phyloP scores from a whole-genome alignment of 1,140 invertebrate species.

The Muscidifurax raptorellus region DNA sequence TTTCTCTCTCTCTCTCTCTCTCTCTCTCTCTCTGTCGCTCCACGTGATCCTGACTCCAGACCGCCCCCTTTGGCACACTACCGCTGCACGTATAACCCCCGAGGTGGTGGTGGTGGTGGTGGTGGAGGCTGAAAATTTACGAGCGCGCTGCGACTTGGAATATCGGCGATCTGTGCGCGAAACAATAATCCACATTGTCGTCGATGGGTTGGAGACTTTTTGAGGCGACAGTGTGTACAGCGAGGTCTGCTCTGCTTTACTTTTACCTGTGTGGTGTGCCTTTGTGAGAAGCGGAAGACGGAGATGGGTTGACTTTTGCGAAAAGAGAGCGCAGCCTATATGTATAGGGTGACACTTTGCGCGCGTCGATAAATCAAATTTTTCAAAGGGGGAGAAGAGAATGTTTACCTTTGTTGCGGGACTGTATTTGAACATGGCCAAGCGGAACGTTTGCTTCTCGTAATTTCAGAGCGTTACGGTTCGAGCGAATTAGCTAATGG shows the following conservation, averaged over 20 bases:
- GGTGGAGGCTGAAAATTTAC: slow-evolving; percentile 45
- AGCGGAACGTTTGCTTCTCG: background rate
- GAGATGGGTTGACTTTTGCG: slow-evolving; percentile 24
- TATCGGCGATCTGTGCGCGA: slow-evolving; percentile 36
- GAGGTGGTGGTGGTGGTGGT: slow-evolving; percentile 36
- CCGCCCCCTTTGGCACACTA: slow-evolving; percentile 21
- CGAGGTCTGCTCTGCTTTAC: slow-evolving; percentile 3
- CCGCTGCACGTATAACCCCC: slow-evolving; percentile 1
- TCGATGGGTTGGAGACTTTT: slow-evolving; percentile 11
- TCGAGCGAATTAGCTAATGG: background rate
- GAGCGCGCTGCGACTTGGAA: slow-evolving; percentile 21
- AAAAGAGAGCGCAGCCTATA: background rate
- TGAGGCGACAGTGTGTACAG: background rate
- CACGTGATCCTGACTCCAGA: slow-evolving; percentile 23
- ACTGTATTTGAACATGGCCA: background rate
- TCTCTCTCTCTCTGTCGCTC: slow-evolving; percentile 4
- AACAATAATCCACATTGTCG: slow-evolving; percentile 49
- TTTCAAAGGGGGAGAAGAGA: background rate
- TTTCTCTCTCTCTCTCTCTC: background rate
- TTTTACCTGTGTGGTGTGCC: background rate
- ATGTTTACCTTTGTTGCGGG: slow-evolving; percentile 17
- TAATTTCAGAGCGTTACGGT: background rate
- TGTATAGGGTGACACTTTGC: background rate
- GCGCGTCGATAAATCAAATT: slow-evolving; percentile 30
- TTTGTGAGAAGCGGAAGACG: background rate